Percentiles rank a stretch among this genome's conserved stretches.
phyloP scores from a whole-genome alignment of 1,140 invertebrate species.

The Leptinotarsa lineolata region DNA sequence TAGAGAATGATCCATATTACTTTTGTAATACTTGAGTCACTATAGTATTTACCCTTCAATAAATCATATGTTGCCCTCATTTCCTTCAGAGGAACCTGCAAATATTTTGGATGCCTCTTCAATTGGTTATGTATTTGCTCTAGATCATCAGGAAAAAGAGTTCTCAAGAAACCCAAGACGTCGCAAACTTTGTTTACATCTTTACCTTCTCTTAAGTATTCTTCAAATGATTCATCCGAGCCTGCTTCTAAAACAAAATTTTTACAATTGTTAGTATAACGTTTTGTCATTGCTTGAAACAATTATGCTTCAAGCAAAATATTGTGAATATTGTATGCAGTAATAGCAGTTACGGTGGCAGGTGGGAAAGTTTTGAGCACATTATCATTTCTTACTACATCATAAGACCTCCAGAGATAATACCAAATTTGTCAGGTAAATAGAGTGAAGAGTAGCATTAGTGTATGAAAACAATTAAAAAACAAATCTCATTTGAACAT shows the following conservation, averaged over 20 bases:
- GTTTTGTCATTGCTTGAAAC: too few species aligned
- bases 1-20: constrained; percentile 63
- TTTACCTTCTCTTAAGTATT: constrained; percentile 51
- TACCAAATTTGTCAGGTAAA: too few species aligned
- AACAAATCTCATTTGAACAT: too few species aligned
- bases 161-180: constrained; percentile 39
- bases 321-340: too few species aligned
- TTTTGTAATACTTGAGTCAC: constrained; percentile 58
- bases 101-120: constrained; percentile 61
- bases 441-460: too few species aligned
- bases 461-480: too few species aligned
- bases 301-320: too few species aligned
- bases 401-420: too few species aligned
- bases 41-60: constrained; percentile 56
- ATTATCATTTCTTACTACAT: too few species aligned
- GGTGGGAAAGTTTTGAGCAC: too few species aligned
- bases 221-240: constrained; percentile 50
- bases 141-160: constrained; percentile 45
- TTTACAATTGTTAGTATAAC: too few species aligned
- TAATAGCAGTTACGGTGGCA: too few species aligned
- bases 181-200: constrained; percentile 52
- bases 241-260: constrained; percentile 23
- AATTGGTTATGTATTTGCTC: constrained; percentile 54
- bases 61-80: constrained; percentile 58
- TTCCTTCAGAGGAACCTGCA: constrained; percentile 58